Conservation (phyloP, 2,113 vertebrate genomes). For the Odontophorus gujanensis region DNA sequence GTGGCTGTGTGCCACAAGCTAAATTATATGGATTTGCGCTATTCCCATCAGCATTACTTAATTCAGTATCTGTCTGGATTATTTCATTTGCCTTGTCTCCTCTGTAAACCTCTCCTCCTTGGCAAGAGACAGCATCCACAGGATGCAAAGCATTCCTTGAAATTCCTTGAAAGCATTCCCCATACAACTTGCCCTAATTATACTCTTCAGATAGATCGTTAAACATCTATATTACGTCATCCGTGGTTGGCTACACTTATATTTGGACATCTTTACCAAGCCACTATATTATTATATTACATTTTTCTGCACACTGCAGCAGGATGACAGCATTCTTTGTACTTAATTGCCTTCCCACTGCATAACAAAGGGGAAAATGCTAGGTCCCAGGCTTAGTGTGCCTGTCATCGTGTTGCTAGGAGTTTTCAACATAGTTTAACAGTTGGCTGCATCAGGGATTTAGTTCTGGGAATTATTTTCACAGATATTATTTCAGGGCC, state of each 20-base stretch:
- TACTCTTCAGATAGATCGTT: not conserved
- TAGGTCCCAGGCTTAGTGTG: not conserved
- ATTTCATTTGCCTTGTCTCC: not conserved
- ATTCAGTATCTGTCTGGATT: not conserved
- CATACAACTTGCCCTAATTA: conserved; percentile 30
- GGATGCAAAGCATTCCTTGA: not conserved
- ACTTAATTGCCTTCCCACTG: not conserved
- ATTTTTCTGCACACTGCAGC: not conserved
- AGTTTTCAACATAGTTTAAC: not conserved
- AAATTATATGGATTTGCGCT: not conserved
- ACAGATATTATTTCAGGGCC: not conserved
- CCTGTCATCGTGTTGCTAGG: not conserved
- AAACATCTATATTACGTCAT: not conserved
- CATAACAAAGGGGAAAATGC: not conserved
- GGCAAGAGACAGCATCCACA: not conserved
- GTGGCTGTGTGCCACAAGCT: not conserved
- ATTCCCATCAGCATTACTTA: not conserved
- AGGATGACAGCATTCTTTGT: not conserved
- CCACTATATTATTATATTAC: not conserved
- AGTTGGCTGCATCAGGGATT: not conserved
- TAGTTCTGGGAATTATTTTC: not conserved
- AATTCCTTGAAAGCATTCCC: conserved; percentile 20
- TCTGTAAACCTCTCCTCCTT: not conserved
- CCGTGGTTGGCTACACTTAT: not conserved
- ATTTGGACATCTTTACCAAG: not conserved